phyloP scores from a whole-genome alignment of 2,797 vertebrate genomes.

The Pseudomugil tenellus region DNA sequence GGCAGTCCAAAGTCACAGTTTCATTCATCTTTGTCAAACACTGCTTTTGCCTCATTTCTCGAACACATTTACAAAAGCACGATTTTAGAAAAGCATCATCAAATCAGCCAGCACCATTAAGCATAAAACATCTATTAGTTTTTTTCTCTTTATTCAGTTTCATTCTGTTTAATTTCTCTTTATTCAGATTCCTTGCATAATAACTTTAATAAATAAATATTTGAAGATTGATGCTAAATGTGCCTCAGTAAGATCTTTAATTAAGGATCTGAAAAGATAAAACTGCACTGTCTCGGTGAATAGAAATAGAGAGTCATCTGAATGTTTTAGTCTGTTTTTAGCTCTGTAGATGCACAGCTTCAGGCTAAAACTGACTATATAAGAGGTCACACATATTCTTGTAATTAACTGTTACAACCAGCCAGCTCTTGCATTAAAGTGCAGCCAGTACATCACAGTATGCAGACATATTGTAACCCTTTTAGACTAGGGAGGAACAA shows the following conservation, averaged over 20 bases:
- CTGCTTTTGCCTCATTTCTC: no score
- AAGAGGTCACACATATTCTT: conserved; percentile 26
- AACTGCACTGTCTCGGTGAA: not conserved
- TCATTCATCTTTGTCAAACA: no score
- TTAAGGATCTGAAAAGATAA: not conserved
- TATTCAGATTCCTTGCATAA: not conserved
- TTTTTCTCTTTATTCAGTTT: no score
- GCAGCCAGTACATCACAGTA: conserved; percentile 11
- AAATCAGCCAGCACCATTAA: no score
- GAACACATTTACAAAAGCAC: no score
- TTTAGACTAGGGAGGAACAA: conserved; percentile 2
- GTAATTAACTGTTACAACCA: conserved; percentile 12
- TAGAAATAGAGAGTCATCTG: conserved; percentile 1
- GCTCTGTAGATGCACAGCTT: conserved; percentile 8
- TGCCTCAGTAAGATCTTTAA: not conserved
- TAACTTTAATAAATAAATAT: not conserved
- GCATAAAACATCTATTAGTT: no score
- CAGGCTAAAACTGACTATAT: conserved; percentile 16
- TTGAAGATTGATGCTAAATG: no score
- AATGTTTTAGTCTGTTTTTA: conserved; percentile 5
- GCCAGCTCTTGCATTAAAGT: not conserved
- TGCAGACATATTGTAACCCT: conserved; percentile 1
- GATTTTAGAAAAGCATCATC: no score
- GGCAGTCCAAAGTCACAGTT: no score
- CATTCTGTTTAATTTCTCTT: no score